Evolutionary conservation across 1,140 invertebrate species (phyloP).

Genomic region (Listronotus bonariensis): DNA sequence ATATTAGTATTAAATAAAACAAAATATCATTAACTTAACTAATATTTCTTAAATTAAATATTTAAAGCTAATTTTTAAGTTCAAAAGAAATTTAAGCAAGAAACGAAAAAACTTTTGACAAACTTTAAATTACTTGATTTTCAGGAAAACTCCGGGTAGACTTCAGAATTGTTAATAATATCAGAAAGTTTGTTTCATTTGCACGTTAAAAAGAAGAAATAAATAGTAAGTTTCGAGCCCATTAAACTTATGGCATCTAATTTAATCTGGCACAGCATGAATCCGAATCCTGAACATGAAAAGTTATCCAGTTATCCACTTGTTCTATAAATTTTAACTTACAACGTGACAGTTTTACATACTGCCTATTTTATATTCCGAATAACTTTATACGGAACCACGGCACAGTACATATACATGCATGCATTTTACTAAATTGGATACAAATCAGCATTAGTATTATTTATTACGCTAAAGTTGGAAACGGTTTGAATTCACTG

Average conservation of each 20-base stretch:
- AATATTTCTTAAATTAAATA: no score
- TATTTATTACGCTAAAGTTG: slow-evolving; percentile 34
- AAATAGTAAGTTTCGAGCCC: slow-evolving; percentile 31
- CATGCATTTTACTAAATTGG: slow-evolving; percentile 36
- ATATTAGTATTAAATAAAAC: no score
- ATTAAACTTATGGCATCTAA: slow-evolving; percentile 50
- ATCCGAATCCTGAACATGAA: slow-evolving; percentile 45
- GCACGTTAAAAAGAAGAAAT: neutral
- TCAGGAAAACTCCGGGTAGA: no score
- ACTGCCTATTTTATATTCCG: slow-evolving; percentile 52
- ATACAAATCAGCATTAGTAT: slow-evolving; percentile 37
- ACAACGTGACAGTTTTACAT: slow-evolving; percentile 54
- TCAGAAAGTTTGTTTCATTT: slow-evolving; percentile 5
- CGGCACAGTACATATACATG: slow-evolving; percentile 30
- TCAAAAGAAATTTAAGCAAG: no score
- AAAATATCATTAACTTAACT: no score
- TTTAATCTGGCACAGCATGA: slow-evolving; percentile 48
- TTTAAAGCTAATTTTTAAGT: no score
- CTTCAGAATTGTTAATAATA: no score
- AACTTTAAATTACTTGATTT: no score
- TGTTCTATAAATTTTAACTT: slow-evolving; percentile 52
- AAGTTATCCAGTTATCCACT: slow-evolving; percentile 53
- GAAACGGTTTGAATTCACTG: slow-evolving; percentile 28
- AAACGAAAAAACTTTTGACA: no score
- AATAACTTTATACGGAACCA: slow-evolving; percentile 48